Evolutionary conservation across 2,113 vertebrate genomes (phyloP), one percentile per base, ranked within the genome.

Genomic region (Callopanchax toddi): DNA sequence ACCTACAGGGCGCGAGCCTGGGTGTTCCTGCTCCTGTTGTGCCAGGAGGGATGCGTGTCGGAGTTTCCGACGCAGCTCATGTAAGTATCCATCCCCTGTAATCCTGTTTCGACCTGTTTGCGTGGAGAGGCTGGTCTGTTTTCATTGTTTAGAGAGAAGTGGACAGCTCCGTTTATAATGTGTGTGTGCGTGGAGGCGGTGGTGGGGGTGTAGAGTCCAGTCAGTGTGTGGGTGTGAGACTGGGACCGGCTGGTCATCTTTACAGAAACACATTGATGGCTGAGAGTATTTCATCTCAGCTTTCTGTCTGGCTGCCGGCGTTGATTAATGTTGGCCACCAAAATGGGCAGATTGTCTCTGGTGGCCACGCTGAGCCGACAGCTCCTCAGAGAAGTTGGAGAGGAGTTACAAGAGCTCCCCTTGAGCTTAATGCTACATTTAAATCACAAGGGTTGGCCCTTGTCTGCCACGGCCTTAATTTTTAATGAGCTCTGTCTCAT

Each of bases 11-110:
- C 89, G 67, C 91, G 93, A 74, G 76, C 87, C 87, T 91, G 94
- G 82, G 79, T 92, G 83, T 84, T 96, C 78, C 91, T 94, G 79
- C 83, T 96, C 81, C 91, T 95, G 77, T 88, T 94, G 34, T 91
- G 91, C 64, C 76, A 89, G 70, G 87, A 92, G 76, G 71, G 83
- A 50, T 91, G 87, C 74, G 87, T 91, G 71, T 93, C 93, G 77
- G 94, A 96, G 62, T 98, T 98, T 74, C 96, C 96, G 6, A 92
- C 94, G 6, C 89, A 94, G 68, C 89, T 92, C 86, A 94, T 94
- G 96, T 97, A 92, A 96, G 96, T 96, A 44, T n/a, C n/a, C 11
- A 49, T n/a, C 29, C 26, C 29, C 21, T 46, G 0, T 81, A 81
- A 75, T 84, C 74, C 76, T 23, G 22, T 67, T 52, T 48, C 20